These are phyloP conservation scores for Harpagoxenus sublaevis DNA, from an alignment of 2,888 invertebrate genomes.

Conservation along the genomic window DNA sequence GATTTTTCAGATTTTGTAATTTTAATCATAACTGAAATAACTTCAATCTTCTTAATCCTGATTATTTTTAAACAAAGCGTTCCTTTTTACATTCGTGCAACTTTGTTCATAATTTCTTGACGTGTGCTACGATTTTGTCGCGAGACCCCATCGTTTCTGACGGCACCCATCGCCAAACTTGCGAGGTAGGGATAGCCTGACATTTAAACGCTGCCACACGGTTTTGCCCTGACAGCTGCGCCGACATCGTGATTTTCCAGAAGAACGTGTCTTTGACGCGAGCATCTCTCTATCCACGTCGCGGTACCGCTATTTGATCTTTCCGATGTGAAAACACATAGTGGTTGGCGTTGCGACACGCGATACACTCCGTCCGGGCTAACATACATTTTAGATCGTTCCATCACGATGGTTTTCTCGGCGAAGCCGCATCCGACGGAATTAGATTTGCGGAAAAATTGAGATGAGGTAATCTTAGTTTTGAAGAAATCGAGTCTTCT, in stretches of 20 bases:
- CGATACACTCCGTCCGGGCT: constrained; percentile 22
- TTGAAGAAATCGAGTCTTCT: neutral
- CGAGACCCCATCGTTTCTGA: constrained; percentile 9
- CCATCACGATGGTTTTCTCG: constrained; percentile 37
- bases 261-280: constrained; percentile 45
- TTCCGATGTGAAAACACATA: constrained; percentile 52
- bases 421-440: constrained; percentile 37
- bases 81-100: neutral
- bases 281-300: constrained; percentile 39
- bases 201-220: constrained; percentile 54
- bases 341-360: constrained; percentile 27
- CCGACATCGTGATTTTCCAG: constrained; percentile 61
- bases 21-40: neutral
- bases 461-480: constrained; percentile 22
- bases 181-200: constrained; percentile 9
- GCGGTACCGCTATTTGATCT: constrained; percentile 52
- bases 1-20: neutral
- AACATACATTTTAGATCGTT: constrained; percentile 46
- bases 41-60: neutral
- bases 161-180: constrained; percentile 19
- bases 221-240: constrained; percentile 50
- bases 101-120: neutral
- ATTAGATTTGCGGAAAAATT: constrained; percentile 50
- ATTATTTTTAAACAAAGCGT: neutral
- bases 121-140: neutral